A percentile compares a stretch with the other conserved stretches of the same genome.
phyloP scores from a whole-genome alignment of 2,888 invertebrate species.

The Sussaba pulchella region DNA sequence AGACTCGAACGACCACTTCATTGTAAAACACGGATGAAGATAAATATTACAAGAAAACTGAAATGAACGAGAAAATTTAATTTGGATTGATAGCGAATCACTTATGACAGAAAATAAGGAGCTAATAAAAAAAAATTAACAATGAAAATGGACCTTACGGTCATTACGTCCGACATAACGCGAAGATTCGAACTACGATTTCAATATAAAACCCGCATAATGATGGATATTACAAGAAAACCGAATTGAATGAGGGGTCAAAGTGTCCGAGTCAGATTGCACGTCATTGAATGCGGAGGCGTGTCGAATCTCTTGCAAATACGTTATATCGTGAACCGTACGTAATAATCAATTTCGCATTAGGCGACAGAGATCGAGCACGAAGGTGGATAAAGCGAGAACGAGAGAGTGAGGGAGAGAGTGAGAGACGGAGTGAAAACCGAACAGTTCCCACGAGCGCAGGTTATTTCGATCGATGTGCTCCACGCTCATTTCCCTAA shows the following conservation, averaged over 20 bases:
- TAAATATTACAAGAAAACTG: too few relatives aligned
- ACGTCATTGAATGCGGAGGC: slow-evolving; percentile 22
- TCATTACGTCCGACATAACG: too few relatives aligned
- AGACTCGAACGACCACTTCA: too few relatives aligned
- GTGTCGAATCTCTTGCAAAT: slow-evolving; percentile 20
- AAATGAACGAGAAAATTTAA: too few relatives aligned
- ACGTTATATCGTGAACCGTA: neutral
- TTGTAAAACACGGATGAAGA: too few relatives aligned
- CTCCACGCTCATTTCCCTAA: slow-evolving; percentile 64
- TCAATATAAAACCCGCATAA: neutral
- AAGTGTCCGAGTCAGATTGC: slow-evolving; percentile 43
- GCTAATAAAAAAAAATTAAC: too few relatives aligned
- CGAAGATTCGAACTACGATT: neutral
- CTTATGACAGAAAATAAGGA: too few relatives aligned
- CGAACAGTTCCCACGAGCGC: slow-evolving; percentile 58
- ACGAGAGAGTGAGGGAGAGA: slow-evolving; percentile 7
- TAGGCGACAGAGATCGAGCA: slow-evolving; percentile 57
- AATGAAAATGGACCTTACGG: too few relatives aligned
- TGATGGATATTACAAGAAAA: slow-evolving; percentile 29
- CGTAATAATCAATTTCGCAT: slow-evolving; percentile 63
- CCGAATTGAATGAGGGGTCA: slow-evolving; percentile 48
- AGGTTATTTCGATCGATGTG: slow-evolving; percentile 63
- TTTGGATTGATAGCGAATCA: too few relatives aligned
- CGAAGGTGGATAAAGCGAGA: too few relatives aligned
- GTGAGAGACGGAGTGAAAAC: slow-evolving; percentile 16